Conservation (phyloP, 2,888 invertebrate genomes). For the Sipha maydis region DNA sequence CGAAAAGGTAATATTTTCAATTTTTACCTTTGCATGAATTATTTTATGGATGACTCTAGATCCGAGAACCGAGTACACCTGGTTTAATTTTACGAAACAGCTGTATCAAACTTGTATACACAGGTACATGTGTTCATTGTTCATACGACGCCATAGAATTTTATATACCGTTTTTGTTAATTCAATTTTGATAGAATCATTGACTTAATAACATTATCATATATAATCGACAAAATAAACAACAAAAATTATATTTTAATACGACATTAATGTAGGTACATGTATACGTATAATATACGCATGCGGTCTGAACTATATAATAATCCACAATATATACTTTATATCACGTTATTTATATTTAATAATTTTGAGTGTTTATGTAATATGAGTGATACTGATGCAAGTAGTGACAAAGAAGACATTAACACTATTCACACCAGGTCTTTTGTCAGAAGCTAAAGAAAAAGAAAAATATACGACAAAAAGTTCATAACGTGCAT, state of each 20-base stretch:
- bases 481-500: no score
- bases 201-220: slow-evolving; percentile 10
- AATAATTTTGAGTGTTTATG: no score
- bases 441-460: no score
- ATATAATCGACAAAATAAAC: slow-evolving; percentile 43
- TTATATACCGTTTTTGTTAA: background rate
- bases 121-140: background rate
- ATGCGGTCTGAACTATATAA: background rate
- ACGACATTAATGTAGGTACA: background rate
- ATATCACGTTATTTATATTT: no score
- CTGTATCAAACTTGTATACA: slow-evolving; percentile 11
- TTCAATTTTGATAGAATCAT: slow-evolving; percentile 22
- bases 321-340: no score
- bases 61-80: slow-evolving; percentile 9
- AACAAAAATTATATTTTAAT: background rate
- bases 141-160: background rate
- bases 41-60: background rate
- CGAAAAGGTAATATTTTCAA: slow-evolving; percentile 3
- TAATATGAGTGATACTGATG: no score
- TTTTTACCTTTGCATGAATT: slow-evolving; percentile 31
- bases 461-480: no score
- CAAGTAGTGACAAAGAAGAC: no score
- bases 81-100: slow-evolving; percentile 42
- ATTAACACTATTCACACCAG: no score
- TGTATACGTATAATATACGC: background rate